These are phyloP conservation scores for Microtus ochrogaster DNA, from an alignment of 2,113 vertebrate species.

Conservation along the genomic window DNA sequence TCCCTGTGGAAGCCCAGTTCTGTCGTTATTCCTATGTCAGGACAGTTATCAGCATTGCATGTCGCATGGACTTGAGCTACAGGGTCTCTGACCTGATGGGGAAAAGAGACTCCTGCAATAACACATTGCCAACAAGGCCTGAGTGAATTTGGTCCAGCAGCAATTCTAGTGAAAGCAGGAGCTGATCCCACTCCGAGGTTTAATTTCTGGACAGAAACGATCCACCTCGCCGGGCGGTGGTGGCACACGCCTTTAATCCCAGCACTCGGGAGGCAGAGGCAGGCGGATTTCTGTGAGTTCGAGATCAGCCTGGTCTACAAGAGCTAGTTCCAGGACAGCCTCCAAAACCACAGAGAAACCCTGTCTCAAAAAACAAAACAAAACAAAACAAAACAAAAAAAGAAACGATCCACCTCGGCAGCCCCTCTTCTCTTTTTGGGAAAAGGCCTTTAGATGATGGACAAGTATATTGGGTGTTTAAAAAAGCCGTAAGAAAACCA, in stretches of 20 bases:
- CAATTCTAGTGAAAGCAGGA: neutral
- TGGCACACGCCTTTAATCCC: no score
- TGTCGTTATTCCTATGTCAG: constrained; percentile 17
- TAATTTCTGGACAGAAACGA: neutral
- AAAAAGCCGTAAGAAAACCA: constrained; percentile 4
- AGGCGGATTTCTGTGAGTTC: no score
- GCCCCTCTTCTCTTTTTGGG: neutral
- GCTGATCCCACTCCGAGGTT: neutral
- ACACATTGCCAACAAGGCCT: neutral
- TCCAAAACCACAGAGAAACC: no score
- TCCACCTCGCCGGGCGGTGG: no score
- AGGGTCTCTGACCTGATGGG: neutral
- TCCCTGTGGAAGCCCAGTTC: constrained; percentile 82
- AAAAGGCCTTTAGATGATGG: neutral
- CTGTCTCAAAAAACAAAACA: no score
- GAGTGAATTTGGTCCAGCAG: neutral
- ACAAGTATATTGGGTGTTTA: neutral
- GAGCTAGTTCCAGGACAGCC: no score
- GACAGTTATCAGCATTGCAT: neutral
- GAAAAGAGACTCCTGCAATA: neutral
- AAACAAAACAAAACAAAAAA: no score
- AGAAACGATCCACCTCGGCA: neutral
- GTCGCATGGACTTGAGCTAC: fast-evolving
- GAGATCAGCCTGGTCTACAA: no score
- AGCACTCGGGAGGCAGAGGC: no score